Evolutionary conservation across 1,140 invertebrate species (phyloP).

Genomic region (Babylonia areolata): DNA sequence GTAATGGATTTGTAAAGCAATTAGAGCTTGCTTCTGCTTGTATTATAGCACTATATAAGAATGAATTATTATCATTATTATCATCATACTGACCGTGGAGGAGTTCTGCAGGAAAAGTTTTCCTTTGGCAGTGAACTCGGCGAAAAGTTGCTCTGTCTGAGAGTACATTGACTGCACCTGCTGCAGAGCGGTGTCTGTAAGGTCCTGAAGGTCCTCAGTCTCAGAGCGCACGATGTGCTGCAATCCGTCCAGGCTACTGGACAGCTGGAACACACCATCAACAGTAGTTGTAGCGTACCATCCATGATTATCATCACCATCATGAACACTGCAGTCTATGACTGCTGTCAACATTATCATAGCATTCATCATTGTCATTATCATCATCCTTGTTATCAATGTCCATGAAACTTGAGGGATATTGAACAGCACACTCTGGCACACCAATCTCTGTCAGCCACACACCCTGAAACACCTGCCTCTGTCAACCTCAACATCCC

Average conservation of each 20-base stretch:
- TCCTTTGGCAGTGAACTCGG: conserved; percentile 81
- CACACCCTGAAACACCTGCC: too few species aligned
- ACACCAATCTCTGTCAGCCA: too few species aligned
- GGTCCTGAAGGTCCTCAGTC: conserved; percentile 77
- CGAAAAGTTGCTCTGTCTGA: conserved; percentile 67
- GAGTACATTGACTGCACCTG: conserved; percentile 71
- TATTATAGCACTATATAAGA: too few species aligned
- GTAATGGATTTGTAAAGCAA: too few species aligned
- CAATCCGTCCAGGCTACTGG: conserved; percentile 82
- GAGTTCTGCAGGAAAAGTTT: conserved; percentile 83
- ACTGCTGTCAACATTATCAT: not conserved
- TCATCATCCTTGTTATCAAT: not conserved
- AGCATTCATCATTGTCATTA: not conserved
- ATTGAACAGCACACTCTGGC: too few species aligned
- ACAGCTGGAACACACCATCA: conserved; percentile 73
- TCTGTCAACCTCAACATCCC: too few species aligned
- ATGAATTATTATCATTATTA: too few species aligned
- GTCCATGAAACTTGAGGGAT: too few species aligned
- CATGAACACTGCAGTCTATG: not conserved
- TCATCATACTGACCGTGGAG: conserved; percentile 80
- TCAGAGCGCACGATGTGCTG: conserved; percentile 79
- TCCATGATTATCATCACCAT: not conserved
- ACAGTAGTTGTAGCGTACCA: not conserved
- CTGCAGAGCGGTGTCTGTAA: conserved; percentile 70
- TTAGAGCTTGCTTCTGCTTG: too few species aligned